A percentile compares a stretch with the other conserved stretches of the same genome.
Evolutionary conservation across 2,797 vertebrate species (phyloP).

Genomic region (Capromys pilorides): DNA sequence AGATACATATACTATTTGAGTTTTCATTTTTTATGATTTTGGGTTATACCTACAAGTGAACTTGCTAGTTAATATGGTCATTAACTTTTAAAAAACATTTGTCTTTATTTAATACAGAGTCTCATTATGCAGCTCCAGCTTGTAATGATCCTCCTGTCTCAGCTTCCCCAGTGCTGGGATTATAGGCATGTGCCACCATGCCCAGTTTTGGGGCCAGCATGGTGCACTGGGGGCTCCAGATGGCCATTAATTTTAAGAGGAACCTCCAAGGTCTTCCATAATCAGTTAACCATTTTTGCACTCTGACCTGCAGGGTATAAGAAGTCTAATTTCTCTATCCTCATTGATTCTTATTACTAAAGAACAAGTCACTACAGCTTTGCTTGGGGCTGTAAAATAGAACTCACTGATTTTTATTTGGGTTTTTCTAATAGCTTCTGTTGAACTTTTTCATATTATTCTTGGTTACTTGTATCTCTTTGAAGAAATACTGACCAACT

Average conservation of each 20-base stretch:
- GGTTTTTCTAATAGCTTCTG: constrained; percentile 30
- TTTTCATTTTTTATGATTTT: neutral
- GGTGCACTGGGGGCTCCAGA: no score
- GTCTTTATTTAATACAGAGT: no score
- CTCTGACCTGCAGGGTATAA: neutral
- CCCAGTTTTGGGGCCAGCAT: no score
- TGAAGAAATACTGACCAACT: neutral
- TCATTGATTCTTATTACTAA: neutral
- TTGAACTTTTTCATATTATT: neutral
- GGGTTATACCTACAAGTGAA: neutral
- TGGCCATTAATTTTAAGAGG: neutral
- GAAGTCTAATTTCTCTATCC: neutral
- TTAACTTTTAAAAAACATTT: neutral
- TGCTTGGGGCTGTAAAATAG: neutral
- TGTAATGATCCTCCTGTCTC: no score
- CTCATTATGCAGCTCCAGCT: no score
- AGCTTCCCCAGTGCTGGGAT: no score
- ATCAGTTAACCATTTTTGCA: neutral
- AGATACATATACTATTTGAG: neutral
- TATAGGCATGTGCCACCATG: no score
- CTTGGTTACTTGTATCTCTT: neutral
- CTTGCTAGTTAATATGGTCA: neutral
- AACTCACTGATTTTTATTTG: constrained; percentile 22
- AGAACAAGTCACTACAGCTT: neutral
- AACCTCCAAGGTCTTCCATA: neutral